Evolutionary conservation across 2,888 invertebrate genomes (phyloP).

Genomic region (Capitulum mitella): DNA sequence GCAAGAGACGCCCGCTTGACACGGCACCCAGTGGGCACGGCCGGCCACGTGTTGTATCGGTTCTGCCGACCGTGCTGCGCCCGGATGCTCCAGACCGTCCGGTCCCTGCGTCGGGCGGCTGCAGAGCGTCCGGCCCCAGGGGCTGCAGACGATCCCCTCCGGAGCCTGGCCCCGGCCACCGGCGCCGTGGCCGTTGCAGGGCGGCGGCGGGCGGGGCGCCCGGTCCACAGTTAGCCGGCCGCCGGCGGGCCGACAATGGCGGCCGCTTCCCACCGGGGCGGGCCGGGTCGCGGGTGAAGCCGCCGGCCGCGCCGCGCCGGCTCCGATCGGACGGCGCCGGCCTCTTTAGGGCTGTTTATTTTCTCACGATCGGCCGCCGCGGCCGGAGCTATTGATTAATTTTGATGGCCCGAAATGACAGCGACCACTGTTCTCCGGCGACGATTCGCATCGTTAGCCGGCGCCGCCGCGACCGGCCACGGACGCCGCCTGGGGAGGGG

Average conservation of each 20-base stretch:
- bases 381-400: conserved; percentile 2
- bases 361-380: background rate
- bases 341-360: background rate
- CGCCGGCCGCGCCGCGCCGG: background rate
- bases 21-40: no score
- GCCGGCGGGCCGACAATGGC: background rate
- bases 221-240: background rate
- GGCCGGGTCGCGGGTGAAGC: background rate
- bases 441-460: background rate
- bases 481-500: no score
- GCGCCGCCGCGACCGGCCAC: background rate
- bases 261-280: background rate
- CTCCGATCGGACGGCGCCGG: background rate
- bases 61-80: no score
- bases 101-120: no score
- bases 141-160: no score
- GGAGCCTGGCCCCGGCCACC: no score
- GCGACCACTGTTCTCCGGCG: background rate
- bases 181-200: background rate
- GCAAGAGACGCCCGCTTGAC: no score
- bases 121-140: no score
- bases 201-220: background rate
- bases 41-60: no score
- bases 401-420: background rate
- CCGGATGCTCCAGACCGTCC: no score